Evolutionary conservation across 2,888 invertebrate genomes (phyloP).

Genomic region (Rosalia funebris): DNA sequence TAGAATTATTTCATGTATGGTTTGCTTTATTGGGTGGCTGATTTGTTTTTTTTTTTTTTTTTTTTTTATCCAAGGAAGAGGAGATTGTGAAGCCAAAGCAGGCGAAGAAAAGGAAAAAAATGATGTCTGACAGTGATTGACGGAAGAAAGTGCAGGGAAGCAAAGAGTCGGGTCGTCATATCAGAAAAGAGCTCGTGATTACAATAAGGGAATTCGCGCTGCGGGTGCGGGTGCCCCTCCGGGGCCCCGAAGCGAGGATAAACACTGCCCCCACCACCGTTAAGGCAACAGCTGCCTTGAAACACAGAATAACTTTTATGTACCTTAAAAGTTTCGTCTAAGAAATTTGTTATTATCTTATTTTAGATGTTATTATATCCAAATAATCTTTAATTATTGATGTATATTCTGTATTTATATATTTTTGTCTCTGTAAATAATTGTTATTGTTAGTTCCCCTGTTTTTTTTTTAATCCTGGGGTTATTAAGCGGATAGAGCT

Average conservation of each 20-base stretch:
- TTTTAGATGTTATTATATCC: conserved; percentile 49
- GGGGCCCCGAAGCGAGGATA: conserved; percentile 31
- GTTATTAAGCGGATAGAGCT: conserved; percentile 51
- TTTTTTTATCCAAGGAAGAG: conserved; percentile 79
- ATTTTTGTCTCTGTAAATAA: conserved; percentile 60
- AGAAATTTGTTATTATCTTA: conserved; percentile 36
- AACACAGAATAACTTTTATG: conserved; percentile 42
- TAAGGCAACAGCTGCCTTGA: conserved; percentile 45
- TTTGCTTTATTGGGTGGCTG: too few species aligned
- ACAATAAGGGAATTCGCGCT: conserved; percentile 24
- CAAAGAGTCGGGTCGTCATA: conserved; percentile 41
- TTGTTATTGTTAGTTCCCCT: conserved; percentile 62
- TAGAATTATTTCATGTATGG: too few species aligned
- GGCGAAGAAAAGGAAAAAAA: conserved; percentile 91
- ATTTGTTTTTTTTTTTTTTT: too few species aligned
- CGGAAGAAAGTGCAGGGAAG: conserved; percentile 55
- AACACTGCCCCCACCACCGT: conserved; percentile 54
- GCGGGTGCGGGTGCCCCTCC: conserved; percentile 24
- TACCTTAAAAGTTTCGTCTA: conserved; percentile 47
- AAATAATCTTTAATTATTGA: conserved; percentile 40
- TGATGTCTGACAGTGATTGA: conserved; percentile 94
- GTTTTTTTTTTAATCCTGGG: conserved; percentile 55
- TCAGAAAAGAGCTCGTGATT: conserved; percentile 48
- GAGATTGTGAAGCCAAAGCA: conserved; percentile 91
- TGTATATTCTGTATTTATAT: conserved; percentile 58